A percentile compares a stretch with the other conserved stretches of the same genome.
These are phyloP conservation scores for Sinelater perroti DNA, from an alignment of 2,888 invertebrate species.

Conservation along the genomic window DNA sequence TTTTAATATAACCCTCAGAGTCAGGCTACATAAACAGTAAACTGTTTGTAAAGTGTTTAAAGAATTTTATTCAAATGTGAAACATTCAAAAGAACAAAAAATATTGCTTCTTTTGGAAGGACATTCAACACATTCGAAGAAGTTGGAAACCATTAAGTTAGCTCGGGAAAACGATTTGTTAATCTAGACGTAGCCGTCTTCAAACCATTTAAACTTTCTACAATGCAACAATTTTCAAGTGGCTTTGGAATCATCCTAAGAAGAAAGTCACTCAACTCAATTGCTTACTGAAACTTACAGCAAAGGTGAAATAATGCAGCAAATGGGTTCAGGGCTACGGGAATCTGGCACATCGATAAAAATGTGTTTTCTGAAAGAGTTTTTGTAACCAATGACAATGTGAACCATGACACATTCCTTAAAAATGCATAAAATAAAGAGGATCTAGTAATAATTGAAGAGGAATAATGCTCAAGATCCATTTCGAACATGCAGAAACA, in stretches of 20 bases:
- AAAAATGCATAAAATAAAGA: no score
- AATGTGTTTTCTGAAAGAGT: constrained; percentile 30
- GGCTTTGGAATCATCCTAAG: constrained; percentile 35
- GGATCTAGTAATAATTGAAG: no score
- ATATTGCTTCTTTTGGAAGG: constrained; percentile 47
- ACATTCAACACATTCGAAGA: constrained; percentile 46
- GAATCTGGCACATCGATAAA: constrained; percentile 37
- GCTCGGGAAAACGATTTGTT: constrained; percentile 42
- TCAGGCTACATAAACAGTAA: constrained; percentile 45
- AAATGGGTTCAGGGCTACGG: no score
- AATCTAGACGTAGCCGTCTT: constrained; percentile 39
- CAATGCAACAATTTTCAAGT: neutral
- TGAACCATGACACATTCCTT: no score
- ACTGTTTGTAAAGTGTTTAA: constrained; percentile 42
- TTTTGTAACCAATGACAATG: constrained; percentile 24
- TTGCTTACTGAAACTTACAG: no score
- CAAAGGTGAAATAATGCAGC: constrained; percentile 33
- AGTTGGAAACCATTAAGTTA: constrained; percentile 42
- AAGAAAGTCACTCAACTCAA: no score
- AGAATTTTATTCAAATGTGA: constrained; percentile 52
- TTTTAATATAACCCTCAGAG: constrained; percentile 23
- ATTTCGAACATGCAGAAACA: neutral
- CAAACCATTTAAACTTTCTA: constrained; percentile 21
- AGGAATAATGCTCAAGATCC: neutral
- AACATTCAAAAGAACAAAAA: constrained; percentile 37